Evolutionary conservation across 2,797 vertebrate species (phyloP).

Genomic region (Pangasius macronema): DNA sequence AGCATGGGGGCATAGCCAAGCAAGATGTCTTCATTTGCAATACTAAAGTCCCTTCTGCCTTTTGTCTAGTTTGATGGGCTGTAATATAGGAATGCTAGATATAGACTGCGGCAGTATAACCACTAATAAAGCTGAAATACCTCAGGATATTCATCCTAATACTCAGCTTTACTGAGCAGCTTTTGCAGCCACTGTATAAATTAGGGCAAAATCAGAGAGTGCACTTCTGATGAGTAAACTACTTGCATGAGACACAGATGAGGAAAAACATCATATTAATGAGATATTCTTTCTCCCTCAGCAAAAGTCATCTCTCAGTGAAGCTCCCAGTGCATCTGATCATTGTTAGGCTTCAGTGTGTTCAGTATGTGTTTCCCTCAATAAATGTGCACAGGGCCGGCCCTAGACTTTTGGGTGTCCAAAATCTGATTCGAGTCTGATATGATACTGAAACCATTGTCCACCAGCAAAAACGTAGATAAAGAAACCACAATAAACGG

Average conservation of each 20-base stretch:
- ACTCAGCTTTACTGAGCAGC: background rate
- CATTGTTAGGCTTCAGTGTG: slow-evolving; percentile 16
- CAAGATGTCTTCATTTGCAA: slow-evolving; percentile 6
- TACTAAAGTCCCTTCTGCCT: slow-evolving; percentile 2
- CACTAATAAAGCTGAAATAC: slow-evolving; percentile 1
- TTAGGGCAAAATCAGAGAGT: slow-evolving; percentile 9
- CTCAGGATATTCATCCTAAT: background rate
- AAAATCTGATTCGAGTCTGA: background rate
- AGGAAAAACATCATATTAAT: background rate
- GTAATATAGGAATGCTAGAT: background rate
- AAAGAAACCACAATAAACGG: background rate
- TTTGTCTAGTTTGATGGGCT: background rate
- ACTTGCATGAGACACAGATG: background rate
- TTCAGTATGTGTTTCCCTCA: background rate
- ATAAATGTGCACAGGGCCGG: background rate
- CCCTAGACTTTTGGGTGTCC: background rate
- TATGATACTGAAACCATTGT: background rate
- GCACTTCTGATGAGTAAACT: slow-evolving; percentile 13
- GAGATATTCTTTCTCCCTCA: background rate
- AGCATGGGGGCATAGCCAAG: background rate
- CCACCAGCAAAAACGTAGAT: background rate
- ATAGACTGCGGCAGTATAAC: background rate
- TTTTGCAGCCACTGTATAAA: slow-evolving; percentile 1
- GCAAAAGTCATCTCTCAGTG: background rate
- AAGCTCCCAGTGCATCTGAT: slow-evolving; percentile 6